phyloP scores from a whole-genome alignment of 2,888 invertebrate species.

The Ectropis crepuscularia region DNA sequence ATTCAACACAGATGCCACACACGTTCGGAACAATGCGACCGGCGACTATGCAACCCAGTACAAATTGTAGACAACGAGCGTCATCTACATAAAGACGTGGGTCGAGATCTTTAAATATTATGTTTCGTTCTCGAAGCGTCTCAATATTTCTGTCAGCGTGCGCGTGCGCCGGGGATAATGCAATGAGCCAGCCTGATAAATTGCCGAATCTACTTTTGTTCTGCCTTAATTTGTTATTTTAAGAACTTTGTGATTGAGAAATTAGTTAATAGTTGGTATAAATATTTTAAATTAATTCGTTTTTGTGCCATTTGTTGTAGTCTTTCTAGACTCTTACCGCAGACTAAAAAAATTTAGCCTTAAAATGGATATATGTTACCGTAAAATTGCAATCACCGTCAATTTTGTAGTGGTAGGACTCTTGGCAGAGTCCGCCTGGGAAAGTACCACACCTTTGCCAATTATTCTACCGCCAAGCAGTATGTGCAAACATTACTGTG shows the following conservation, averaged over 20 bases:
- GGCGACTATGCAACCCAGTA: constrained; percentile 35
- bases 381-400: too few relatives aligned
- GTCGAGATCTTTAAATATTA: constrained; percentile 35
- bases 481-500: too few relatives aligned
- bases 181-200: constrained; percentile 15
- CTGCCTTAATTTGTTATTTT: constrained; percentile 8
- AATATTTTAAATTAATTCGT: neutral
- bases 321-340: too few relatives aligned
- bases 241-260: neutral
- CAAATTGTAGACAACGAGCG: constrained; percentile 42
- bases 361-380: too few relatives aligned
- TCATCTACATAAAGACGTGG: constrained; percentile 41
- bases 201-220: constrained; percentile 8
- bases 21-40: constrained; percentile 31
- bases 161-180: constrained; percentile 19
- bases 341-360: too few relatives aligned
- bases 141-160: constrained; percentile 32
- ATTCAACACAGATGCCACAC: constrained; percentile 39
- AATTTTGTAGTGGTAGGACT: too few relatives aligned
- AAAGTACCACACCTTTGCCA: too few relatives aligned
- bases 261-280: neutral
- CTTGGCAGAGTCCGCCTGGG: too few relatives aligned
- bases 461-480: too few relatives aligned
- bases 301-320: neutral
- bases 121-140: constrained; percentile 29